These are phyloP conservation scores for Hyperopisus bebe DNA, from an alignment of 2,113 vertebrate genomes.

Conservation along the genomic window DNA sequence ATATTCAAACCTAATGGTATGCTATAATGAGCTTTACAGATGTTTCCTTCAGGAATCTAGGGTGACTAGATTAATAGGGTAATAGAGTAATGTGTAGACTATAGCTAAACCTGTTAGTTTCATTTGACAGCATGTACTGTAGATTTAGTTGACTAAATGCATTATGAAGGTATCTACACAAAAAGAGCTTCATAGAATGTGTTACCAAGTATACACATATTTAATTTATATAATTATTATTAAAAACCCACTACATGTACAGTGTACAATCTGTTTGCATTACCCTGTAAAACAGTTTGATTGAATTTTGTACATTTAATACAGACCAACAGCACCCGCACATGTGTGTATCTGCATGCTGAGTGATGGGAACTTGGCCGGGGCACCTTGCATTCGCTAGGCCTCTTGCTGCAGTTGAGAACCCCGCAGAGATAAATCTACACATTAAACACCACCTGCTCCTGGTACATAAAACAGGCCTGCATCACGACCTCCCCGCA, in stretches of 20 bases:
- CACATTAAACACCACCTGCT: slow-evolving; percentile 45
- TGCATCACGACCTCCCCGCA: slow-evolving; percentile 30
- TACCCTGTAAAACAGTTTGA: neutral
- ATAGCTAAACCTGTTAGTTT: too few relatives aligned
- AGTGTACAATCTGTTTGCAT: neutral
- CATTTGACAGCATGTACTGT: too few relatives aligned
- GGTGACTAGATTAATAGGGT: too few relatives aligned
- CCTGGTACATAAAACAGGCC: slow-evolving; percentile 32
- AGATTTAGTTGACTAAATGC: neutral
- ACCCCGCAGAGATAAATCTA: slow-evolving; percentile 32
- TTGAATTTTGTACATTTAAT: neutral
- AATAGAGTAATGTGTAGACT: too few relatives aligned
- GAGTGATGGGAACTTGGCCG: neutral
- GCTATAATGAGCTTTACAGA: too few relatives aligned
- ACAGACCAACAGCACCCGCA: neutral
- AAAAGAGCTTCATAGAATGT: neutral
- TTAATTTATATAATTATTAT: neutral
- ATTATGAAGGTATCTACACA: neutral
- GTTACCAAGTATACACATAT: neutral
- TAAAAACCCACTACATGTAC: neutral
- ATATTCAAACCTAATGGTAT: too few relatives aligned
- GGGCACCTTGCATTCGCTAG: neutral
- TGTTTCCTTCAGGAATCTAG: too few relatives aligned
- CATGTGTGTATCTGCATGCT: slow-evolving; percentile 13
- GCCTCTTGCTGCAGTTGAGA: slow-evolving; percentile 10